Percentiles rank a stretch among this genome's conserved stretches.
Conservation (phyloP, 2,113 vertebrate species). For the Cettia cetti region DNA sequence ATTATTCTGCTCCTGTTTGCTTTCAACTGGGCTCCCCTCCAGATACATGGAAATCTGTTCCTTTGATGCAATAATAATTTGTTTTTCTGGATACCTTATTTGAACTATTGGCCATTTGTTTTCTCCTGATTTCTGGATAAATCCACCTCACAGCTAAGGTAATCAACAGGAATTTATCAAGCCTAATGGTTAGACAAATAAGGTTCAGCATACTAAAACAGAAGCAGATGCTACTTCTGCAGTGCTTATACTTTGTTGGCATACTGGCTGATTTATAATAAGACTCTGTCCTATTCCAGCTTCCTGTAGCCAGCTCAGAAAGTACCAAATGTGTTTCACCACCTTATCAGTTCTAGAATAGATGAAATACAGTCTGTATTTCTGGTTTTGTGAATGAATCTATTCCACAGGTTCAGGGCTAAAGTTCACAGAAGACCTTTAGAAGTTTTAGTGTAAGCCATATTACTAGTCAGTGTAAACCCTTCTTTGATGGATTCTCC, state of each 20-base stretch:
- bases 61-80: slow-evolving; percentile 21
- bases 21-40: slow-evolving; percentile 22
- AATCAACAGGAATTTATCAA: neutral
- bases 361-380: neutral
- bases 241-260: neutral
- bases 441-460: neutral
- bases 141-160: neutral
- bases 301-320: neutral
- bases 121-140: neutral
- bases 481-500: neutral
- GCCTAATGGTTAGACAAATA: neutral
- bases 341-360: neutral
- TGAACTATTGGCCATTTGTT: neutral
- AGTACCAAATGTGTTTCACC: neutral
- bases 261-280: neutral
- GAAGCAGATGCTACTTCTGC: neutral
- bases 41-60: neutral
- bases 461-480: neutral
- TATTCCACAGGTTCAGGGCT: neutral
- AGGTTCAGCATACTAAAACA: neutral
- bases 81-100: neutral
- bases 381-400: neutral
- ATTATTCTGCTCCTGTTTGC: slow-evolving; percentile 28
- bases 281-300: neutral
- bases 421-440: neutral